Base-by-base conservation (phyloP, 1,140 invertebrate genomes). In the Trissolcus basalis region DNA sequence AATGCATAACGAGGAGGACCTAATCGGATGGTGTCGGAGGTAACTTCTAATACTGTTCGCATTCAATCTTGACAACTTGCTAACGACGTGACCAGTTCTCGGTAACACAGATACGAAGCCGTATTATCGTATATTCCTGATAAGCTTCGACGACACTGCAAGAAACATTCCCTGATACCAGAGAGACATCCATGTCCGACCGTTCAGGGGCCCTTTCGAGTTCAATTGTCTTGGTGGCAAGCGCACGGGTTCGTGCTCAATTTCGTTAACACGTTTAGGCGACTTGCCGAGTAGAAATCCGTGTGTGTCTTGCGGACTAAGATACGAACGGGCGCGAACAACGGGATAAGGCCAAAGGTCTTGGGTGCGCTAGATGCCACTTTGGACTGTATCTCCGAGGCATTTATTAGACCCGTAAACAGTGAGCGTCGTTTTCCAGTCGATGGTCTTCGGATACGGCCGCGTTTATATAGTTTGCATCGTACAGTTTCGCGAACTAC, bases 51-150 rank as follows among this genome's bases (percentile, higher is more conserved):
- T 88, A 86, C 85, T 84, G 75, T 77, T 80, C 83, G 85, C 86
- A 87, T 87, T 88, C 87, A 87, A 88, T 87, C 86, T 86, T 82
- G 82, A 87, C 85, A 85, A 88, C 85, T 88, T 83, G 86, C 85
- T 88, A 88, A 88, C 86, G 87, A 88, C 86, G 84, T 86, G 86
- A 87, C 87, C 86, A 88, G 85, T 82, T 84, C 78, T 61, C 75
- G 59, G 45, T 69, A 51, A 61, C 49, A 61, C 61, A 56, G 69
- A 77, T 75, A 70, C 56, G 44, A 61, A 70, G 32, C 54, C 49
- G 69, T 76, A 82, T 80, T 86, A 85, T 76, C 73, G 60, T 85
- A 85, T 85, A 83, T 87, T 85, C 79, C 83, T 84, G 87, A 87
- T 87, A 87, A 87, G 86, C 67, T 70, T 70, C 81, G 81, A 85